These are phyloP conservation scores for Plebejus argus DNA, from an alignment of 2,888 invertebrate species.

Conservation along the genomic window DNA sequence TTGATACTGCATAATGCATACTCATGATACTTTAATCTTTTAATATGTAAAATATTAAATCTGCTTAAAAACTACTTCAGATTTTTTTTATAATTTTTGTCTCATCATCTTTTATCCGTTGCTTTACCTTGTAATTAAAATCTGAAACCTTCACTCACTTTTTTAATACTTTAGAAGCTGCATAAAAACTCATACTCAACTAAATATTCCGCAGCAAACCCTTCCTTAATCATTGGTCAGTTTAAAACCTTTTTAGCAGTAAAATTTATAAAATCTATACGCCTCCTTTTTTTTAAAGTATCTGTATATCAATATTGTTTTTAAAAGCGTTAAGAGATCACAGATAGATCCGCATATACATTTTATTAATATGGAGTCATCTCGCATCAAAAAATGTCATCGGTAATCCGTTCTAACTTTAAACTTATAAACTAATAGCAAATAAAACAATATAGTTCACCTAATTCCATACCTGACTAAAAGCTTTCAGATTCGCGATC, in stretches of 20 bases:
- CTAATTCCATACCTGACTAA: conserved; percentile 43
- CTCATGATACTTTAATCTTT: neutral
- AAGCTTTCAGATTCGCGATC: conserved; percentile 47
- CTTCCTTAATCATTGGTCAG: neutral
- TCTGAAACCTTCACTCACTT: neutral
- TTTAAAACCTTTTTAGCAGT: neutral
- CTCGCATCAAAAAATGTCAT: neutral
- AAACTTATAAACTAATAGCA: neutral
- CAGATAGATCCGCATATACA: neutral
- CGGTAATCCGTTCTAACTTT: neutral
- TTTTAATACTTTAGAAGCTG: conserved; percentile 7
- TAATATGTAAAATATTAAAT: neutral
- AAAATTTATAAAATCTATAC: no score
- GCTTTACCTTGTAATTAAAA: conserved; percentile 18
- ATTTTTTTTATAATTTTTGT: neutral
- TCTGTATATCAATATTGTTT: no score
- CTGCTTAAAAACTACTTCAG: neutral
- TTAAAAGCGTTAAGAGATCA: no score
- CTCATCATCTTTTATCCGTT: neutral
- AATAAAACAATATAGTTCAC: neutral
- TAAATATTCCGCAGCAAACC: neutral
- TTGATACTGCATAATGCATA: neutral
- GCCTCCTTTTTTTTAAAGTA: no score
- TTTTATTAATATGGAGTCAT: neutral
- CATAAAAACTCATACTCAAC: neutral